Base-by-base conservation (phyloP, 2,888 invertebrate species). In the Lathronympha strigana region DNA sequence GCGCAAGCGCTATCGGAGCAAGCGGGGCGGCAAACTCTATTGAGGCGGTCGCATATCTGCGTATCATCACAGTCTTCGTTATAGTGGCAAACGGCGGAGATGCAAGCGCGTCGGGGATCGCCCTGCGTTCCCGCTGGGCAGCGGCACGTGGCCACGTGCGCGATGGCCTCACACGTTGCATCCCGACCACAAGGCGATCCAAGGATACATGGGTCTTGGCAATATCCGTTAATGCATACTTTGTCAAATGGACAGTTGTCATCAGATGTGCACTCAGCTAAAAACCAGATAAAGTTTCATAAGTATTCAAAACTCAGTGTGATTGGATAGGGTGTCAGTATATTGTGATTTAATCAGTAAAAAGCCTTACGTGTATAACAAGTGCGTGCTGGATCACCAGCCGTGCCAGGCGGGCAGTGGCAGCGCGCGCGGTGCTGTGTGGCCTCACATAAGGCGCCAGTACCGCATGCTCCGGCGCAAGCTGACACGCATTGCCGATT, bases 61-160 rank as follows among this genome's bases (percentile, higher is more conserved):
- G 96, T 94, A 75, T 96, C 95, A 33, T 95, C 96, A 74, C 97
- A 98, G 78, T 98, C 97, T 76, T 97, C 97, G 78, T 97, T 97
- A 83, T 96, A 97, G 76, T 97, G 97, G 73, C 97, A 97, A 45
- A 95, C 93, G 8, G 95, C 96, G 1, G 95, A 94, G 66, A 97
- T 95, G 79, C 98, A 98, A 19, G 96, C 95, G 3, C 96, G 90
- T 68, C 94, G 93, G 1, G 97, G 96, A 84, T 97, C 95, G 45
- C 97, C 97, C 86, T 96, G 97, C 4, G 96, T 97, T 47, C 97
- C 98, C 1, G 93, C 87, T 45, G 97, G 97, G 82, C 98, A 98
- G 66, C 94, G 93, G 76, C 98, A 98, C 67, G 95, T 95, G 0
- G 96, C 95, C 61, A 94, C 93, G 80, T 98, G 98, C 43, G 95